Evolutionary conservation across 2,888 invertebrate genomes (phyloP).

Genomic region (Clostera curtula): DNA sequence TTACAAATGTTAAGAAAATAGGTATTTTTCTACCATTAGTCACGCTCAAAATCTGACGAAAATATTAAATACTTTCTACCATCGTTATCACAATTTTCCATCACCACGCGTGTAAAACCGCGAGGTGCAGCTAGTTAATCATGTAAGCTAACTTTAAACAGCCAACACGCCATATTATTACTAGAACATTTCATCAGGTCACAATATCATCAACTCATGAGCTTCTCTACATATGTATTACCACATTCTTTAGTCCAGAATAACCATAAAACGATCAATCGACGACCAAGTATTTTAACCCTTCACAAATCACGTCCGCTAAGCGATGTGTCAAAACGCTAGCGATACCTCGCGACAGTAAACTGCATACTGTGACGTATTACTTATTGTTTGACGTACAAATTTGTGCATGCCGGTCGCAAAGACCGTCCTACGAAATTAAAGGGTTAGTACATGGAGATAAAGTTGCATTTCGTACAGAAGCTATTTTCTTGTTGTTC

Average conservation of each 20-base stretch:
- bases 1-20: too few relatives aligned
- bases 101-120: too few relatives aligned
- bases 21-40: too few relatives aligned
- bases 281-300: slow-evolving; percentile 38
- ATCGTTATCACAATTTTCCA: too few relatives aligned
- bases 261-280: slow-evolving; percentile 25
- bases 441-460: slow-evolving; percentile 17
- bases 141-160: too few relatives aligned
- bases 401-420: slow-evolving; percentile 23
- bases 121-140: too few relatives aligned
- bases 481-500: slow-evolving; percentile 4
- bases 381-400: slow-evolving; percentile 51
- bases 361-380: slow-evolving; percentile 58
- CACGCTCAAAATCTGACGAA: too few relatives aligned
- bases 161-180: too few relatives aligned
- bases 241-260: slow-evolving; percentile 14
- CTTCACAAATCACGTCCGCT: slow-evolving; percentile 59
- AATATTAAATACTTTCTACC: too few relatives aligned
- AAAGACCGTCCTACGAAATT: slow-evolving; percentile 9
- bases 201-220: too few relatives aligned
- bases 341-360: slow-evolving; percentile 62
- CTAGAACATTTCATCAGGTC: too few relatives aligned
- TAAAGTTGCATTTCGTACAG: slow-evolving; percentile 21
- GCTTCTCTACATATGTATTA: too few relatives aligned
- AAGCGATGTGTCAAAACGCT: slow-evolving; percentile 59